Evolutionary conservation across 2,113 vertebrate species (phyloP), one percentile per base, ranked within the genome.

Genomic region (Protomyctophum bolini): DNA sequence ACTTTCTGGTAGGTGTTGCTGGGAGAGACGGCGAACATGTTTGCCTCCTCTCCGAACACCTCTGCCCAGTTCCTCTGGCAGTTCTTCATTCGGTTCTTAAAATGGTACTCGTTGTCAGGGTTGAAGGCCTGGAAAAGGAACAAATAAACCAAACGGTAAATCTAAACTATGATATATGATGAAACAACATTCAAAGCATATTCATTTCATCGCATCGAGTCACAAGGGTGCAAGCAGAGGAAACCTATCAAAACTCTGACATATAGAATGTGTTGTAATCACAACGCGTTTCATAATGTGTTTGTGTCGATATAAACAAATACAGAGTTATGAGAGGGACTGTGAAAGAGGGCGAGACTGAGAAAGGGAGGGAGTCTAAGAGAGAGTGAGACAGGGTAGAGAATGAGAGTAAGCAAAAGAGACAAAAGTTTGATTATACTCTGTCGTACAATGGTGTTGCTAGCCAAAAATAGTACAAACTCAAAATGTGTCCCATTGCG

Each of bases 61-160:
- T 99, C 98, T 5, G 94, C 94, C 98, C 98, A 99, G 89, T 96
- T 98, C 87, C 97, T 96, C 83, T 99, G 97, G 83, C 95, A 96
- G 0, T 93, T 90, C 91, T 99, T 99, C 97, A 99, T 97, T 77
- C 98, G 94, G 77, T 99, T 99, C 92, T 99, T 99, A 88, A 99
- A 99, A 86, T 99, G 98, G 90, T 99, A 99, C 83, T 99, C 98
- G 10, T 99, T 99, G 85, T 98, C 98, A 0, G 98, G 97, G 88
- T 99, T 99, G 79, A 99, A 97, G 51, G 97, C 98, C 98, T 99
- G 82, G 21, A 87, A 67, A 85, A 73, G 47, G 41, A 12, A 63
- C 73, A 76, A 12, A 63, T 72, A 76, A 65, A 71, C 11, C 14
- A 52, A 79, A 51, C 0, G 45, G 2, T 5, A 56, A n/a, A 72